A percentile compares a stretch with the other conserved stretches of the same genome.
Evolutionary conservation across 2,797 vertebrate species (phyloP).

Genomic region (Hirundo rustica): DNA sequence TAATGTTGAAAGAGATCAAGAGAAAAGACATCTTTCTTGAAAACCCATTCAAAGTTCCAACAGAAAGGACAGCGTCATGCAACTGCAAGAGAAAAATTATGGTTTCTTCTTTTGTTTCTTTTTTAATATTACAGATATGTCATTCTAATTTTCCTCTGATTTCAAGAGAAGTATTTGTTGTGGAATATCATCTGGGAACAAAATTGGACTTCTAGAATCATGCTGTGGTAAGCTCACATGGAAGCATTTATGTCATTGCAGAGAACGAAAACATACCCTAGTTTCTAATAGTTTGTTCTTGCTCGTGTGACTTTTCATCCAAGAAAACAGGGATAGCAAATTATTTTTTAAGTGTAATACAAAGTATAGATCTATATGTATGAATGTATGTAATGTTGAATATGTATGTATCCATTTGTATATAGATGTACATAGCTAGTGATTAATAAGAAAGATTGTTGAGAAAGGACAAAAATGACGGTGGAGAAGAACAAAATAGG

Average conservation of each 20-base stretch:
- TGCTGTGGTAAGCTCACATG: neutral
- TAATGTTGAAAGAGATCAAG: neutral
- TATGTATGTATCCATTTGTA: neutral
- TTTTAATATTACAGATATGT: neutral
- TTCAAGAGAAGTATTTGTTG: neutral
- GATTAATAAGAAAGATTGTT: neutral
- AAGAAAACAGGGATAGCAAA: neutral
- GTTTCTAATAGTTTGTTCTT: neutral
- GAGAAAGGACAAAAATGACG: neutral
- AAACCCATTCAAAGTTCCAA: neutral
- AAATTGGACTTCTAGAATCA: neutral
- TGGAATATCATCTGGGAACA: neutral
- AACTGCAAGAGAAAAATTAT: neutral
- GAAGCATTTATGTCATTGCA: neutral
- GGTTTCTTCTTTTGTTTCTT: neutral
- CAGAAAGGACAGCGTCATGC: neutral
- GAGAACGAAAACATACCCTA: neutral
- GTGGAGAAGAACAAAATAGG: neutral
- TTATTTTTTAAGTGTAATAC: neutral
- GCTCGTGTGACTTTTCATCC: neutral
- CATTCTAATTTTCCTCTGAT: neutral
- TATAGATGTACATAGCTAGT: rapidly evolving
- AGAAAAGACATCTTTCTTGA: neutral
- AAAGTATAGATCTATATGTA: neutral
- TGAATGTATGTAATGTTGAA: neutral